Conservation (phyloP, 2,113 vertebrate species). For the Lamprotornis superbus region DNA sequence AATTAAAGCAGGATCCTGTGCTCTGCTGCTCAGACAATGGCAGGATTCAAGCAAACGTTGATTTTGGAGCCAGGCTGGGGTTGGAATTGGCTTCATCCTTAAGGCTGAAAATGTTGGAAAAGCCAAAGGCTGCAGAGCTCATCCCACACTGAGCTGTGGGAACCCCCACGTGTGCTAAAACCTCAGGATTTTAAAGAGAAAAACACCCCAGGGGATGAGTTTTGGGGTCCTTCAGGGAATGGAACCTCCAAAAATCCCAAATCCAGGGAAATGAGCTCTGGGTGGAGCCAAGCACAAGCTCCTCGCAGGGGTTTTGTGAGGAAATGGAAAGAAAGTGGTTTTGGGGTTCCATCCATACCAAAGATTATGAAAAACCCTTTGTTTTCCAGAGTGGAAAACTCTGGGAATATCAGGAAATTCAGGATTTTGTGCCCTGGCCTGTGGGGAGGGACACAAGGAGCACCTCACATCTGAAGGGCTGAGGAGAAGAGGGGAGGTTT, state of each 20-base stretch:
- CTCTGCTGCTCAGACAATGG: constrained; percentile 24
- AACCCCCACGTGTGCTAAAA: background rate
- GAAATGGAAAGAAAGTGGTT: background rate
- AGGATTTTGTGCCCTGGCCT: background rate
- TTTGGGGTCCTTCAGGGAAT: background rate
- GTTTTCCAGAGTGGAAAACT: background rate
- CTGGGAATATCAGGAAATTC: background rate
- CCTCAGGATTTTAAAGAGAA: background rate
- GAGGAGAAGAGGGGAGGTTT: background rate
- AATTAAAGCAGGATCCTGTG: background rate
- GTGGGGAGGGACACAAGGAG: fast-evolving
- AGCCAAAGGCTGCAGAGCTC: constrained; percentile 17
- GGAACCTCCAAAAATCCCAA: constrained; percentile 15
- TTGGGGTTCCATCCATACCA: background rate
- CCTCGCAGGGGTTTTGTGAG: background rate
- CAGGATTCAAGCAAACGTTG: constrained; percentile 53
- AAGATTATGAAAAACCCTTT: too few relatives aligned
- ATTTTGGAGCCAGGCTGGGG: constrained; percentile 30
- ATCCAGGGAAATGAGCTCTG: constrained; percentile 16
- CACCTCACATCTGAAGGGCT: background rate
- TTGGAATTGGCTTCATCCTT: background rate
- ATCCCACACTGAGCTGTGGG: background rate
- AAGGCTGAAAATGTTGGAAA: background rate
- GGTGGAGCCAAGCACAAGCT: background rate
- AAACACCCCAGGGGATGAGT: background rate